Base-by-base conservation (phyloP, 2,888 invertebrate genomes). In the Pristionchus japonicus region DNA sequence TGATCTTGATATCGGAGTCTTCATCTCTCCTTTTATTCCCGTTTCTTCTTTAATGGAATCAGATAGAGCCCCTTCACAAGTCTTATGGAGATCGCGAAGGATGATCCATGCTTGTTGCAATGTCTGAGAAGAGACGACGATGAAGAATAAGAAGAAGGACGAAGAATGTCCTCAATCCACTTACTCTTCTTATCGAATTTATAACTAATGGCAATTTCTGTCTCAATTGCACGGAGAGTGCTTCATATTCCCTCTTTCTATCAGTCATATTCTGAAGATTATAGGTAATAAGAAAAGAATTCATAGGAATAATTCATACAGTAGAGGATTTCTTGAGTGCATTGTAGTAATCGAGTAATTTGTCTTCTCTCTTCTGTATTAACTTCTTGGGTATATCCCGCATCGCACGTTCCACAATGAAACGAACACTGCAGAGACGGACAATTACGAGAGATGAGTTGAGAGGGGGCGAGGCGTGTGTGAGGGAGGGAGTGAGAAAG, bases 311-410 rank as follows among this genome's bases (percentile, higher is more conserved):
- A 23, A 43, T 52, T 6, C n/a, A 47, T 49, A 64, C 64, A 31
- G 31, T 7, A 31, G 64, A 6, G 11, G 64, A 31, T 1, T 64
- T 82, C 13, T 52, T 82, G 3, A 82, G 40, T n/a, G 52, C 82
- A 31, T 82, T 47, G 31, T 82, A 47, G 82, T 91, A 93, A 82
- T 93, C 93, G 89, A 93, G 92, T 86, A 93, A 61, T 86, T 93
- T 93, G 88, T 93, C 93, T 77, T 93, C 92, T 49, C 93, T 77
- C 88, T 93, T 93, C 83, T 92, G 92, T 84, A 93, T 92, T 57
- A 93, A 83, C 74, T 92, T 89, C 40, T 93, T 91, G 49, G 92
- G 92, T 77, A 92, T 91, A 31, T 88, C 90, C 67, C 90, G 70
- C 47, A 92, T 31, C n/a, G 91, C 92, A 84, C 91, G 90, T 43